Evolutionary conservation across 1,140 invertebrate species (phyloP).

Genomic region (Hypsibius dujardini): DNA sequence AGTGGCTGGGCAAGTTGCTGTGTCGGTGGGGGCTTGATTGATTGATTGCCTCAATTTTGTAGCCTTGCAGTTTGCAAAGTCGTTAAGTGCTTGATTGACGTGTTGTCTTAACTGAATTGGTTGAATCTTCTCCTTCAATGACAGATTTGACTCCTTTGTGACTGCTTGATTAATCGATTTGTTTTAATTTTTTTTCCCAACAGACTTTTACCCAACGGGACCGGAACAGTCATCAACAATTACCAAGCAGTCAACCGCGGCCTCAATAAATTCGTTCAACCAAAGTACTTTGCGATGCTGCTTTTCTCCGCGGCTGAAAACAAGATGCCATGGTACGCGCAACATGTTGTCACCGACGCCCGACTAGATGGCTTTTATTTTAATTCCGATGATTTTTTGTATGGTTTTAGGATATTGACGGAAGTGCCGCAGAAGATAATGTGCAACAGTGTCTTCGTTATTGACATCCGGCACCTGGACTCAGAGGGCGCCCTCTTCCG

Average conservation of each 20-base stretch:
- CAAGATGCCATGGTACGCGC: conserved; percentile 9
- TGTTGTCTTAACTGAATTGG: conserved; percentile 2
- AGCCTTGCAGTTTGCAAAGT: too few species aligned
- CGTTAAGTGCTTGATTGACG: too few species aligned
- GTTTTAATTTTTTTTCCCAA: neutral
- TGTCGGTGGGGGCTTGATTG: too few species aligned
- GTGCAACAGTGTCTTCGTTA: neutral
- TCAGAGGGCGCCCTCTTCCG: neutral
- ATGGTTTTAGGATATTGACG: neutral
- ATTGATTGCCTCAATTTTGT: too few species aligned
- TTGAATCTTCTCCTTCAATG: neutral
- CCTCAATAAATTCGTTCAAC: neutral
- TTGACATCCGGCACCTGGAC: neutral
- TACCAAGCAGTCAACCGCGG: neutral
- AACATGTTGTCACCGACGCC: neutral
- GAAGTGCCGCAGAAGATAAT: conserved; percentile 11
- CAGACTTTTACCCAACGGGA: neutral
- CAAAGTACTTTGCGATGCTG: neutral
- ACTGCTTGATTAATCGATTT: too few species aligned
- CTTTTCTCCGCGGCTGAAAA: neutral
- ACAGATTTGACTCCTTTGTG: neutral
- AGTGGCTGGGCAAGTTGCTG: too few species aligned
- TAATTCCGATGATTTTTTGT: neutral
- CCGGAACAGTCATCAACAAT: neutral
- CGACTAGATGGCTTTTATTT: neutral